These are phyloP conservation scores for Australoheros facetus DNA, from an alignment of 2,797 vertebrate species.

Conservation along the genomic window DNA sequence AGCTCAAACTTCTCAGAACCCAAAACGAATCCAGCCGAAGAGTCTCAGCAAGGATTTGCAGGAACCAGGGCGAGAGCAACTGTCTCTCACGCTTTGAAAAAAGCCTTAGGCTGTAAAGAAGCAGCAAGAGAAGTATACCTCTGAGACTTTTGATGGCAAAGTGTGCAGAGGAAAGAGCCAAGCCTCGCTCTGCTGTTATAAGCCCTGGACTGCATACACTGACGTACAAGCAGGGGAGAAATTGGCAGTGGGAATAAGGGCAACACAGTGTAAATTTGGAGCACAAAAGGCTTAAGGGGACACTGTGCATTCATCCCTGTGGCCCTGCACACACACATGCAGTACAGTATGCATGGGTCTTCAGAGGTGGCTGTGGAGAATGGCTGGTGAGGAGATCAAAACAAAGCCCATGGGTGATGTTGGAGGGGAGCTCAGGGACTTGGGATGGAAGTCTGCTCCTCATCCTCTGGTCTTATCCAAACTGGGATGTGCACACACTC, in stretches of 20 bases:
- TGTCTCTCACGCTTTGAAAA: conserved; percentile 54
- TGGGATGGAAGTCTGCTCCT: conserved; percentile 50
- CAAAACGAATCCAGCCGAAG: conserved; percentile 44
- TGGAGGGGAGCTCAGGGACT: conserved; percentile 67
- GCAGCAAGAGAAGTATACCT: conserved; percentile 66
- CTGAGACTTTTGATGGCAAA: conserved; percentile 67
- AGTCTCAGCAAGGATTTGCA: conserved; percentile 51
- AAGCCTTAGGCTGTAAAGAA: conserved; percentile 64
- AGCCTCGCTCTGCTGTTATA: conserved; percentile 64
- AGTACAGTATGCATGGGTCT: conserved; percentile 50
- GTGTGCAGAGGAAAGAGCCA: conserved; percentile 65
- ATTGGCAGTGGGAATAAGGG: conserved; percentile 74
- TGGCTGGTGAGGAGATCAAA: conserved; percentile 72
- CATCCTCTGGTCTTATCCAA: conserved; percentile 48
- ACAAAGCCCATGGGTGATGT: conserved; percentile 73
- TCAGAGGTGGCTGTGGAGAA: conserved; percentile 65
- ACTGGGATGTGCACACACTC: conserved; percentile 16
- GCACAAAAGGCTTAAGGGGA: conserved; percentile 72
- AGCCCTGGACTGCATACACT: conserved; percentile 56
- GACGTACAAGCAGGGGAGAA: conserved; percentile 55
- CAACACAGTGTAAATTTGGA: conserved; percentile 71
- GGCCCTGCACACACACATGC: conserved; percentile 27
- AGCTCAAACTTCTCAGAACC: conserved; percentile 51
- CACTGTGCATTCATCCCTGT: conserved; percentile 60
- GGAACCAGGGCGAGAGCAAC: conserved; percentile 51